Evolutionary conservation across 2,888 invertebrate species (phyloP).

Genomic region (Atherix ibis): DNA sequence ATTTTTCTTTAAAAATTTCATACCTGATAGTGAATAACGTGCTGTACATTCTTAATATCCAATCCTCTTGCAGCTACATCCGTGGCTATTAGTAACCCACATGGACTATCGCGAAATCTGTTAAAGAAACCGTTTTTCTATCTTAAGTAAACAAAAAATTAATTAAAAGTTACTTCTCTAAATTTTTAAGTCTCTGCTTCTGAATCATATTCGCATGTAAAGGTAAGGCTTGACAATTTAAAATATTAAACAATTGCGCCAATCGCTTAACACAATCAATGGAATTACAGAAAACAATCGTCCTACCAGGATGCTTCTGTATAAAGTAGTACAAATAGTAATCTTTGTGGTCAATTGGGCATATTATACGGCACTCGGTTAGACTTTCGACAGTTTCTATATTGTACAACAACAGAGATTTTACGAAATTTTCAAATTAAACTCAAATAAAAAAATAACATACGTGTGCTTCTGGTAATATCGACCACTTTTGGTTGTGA

Average conservation of each 20-base stretch:
- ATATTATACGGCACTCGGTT: slow-evolving; percentile 70
- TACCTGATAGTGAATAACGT: slow-evolving; percentile 86
- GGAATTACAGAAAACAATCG: slow-evolving; percentile 85
- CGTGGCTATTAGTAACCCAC: slow-evolving; percentile 73
- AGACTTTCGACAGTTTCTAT: slow-evolving; percentile 69
- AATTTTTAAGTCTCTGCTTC: slow-evolving; percentile 78
- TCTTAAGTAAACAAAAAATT: slow-evolving; percentile 24
- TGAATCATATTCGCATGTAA: slow-evolving; percentile 88
- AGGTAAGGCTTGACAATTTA: slow-evolving; percentile 58
- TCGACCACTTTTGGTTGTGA: slow-evolving; percentile 87
- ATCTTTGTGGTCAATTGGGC: slow-evolving; percentile 71
- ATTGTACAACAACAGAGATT: too few relatives aligned
- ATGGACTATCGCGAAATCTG: slow-evolving; percentile 53
- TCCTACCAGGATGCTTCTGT: slow-evolving; percentile 70
- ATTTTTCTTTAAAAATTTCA: too few relatives aligned
- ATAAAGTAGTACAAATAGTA: slow-evolving; percentile 82
- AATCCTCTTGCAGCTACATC: slow-evolving; percentile 96
- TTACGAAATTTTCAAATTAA: background rate
- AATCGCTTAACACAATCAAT: slow-evolving; percentile 83
- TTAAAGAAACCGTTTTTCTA: too few relatives aligned
- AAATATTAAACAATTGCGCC: slow-evolving; percentile 47
- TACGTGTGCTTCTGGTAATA: slow-evolving; percentile 60
- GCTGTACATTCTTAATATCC: slow-evolving; percentile 85
- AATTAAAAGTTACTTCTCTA: slow-evolving; percentile 49
- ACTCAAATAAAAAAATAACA: slow-evolving; percentile 10